Evolutionary conservation across 2,888 invertebrate species (phyloP).

Genomic region (Noctua pronuba): DNA sequence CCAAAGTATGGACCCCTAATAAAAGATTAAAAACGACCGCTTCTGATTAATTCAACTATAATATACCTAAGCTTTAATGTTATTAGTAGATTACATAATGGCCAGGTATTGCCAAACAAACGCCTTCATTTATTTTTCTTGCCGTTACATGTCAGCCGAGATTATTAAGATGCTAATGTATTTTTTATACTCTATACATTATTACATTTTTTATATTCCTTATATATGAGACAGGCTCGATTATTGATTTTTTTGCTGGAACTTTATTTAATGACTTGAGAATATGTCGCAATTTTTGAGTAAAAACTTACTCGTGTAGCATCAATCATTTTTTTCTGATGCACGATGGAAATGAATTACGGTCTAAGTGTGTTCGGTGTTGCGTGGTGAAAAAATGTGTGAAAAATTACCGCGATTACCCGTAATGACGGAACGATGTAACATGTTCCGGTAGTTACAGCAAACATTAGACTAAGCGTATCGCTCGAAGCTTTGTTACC

Average conservation of each 20-base stretch:
- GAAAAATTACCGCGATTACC: slow-evolving; percentile 86
- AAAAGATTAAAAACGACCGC: slow-evolving; percentile 57
- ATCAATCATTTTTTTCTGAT: slow-evolving; percentile 87
- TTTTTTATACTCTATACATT: slow-evolving; percentile 62
- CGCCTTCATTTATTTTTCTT: slow-evolving; percentile 62
- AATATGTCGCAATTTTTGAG: slow-evolving; percentile 78
- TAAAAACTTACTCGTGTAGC: slow-evolving; percentile 78
- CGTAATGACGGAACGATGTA: slow-evolving; percentile 82
- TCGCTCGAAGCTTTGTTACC: slow-evolving; percentile 74
- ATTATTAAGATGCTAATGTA: slow-evolving; percentile 67
- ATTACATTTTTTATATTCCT: slow-evolving; percentile 68
- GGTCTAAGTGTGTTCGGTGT: slow-evolving; percentile 79
- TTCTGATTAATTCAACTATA: slow-evolving; percentile 51
- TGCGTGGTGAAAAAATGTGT: slow-evolving; percentile 86
- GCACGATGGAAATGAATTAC: slow-evolving; percentile 83
- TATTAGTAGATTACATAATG: slow-evolving; percentile 60
- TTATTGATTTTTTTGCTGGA: slow-evolving; percentile 76
- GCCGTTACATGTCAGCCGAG: slow-evolving; percentile 52
- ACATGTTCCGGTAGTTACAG: slow-evolving; percentile 77
- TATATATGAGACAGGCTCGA: slow-evolving; percentile 66
- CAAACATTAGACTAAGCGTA: slow-evolving; percentile 75
- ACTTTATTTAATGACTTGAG: slow-evolving; percentile 77
- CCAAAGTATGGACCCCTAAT: slow-evolving; percentile 22
- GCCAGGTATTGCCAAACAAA: slow-evolving; percentile 57
- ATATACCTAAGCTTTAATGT: slow-evolving; percentile 53